phyloP scores from a whole-genome alignment of 2,888 invertebrate species.

The Epicampocera succincta region DNA sequence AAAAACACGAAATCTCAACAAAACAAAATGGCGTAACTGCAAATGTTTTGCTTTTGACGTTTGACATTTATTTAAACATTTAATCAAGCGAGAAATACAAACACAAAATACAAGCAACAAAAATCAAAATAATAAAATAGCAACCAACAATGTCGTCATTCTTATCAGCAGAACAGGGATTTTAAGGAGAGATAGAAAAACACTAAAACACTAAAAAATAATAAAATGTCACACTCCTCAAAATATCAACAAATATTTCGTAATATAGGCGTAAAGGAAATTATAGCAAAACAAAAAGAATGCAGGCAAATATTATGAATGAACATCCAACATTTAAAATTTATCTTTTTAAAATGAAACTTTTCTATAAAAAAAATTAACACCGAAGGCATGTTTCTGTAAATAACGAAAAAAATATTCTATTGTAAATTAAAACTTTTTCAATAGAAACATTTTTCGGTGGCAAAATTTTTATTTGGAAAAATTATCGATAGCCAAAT shows the following conservation, averaged over 20 bases:
- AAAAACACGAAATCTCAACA: slow-evolving; percentile 38
- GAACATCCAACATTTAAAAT: too few species aligned
- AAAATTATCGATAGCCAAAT: too few species aligned
- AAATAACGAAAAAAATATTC: too few species aligned
- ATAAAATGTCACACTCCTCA: slow-evolving; percentile 52
- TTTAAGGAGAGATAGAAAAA: slow-evolving; percentile 18
- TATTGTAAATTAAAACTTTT: too few species aligned
- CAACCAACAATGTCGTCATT: slow-evolving; percentile 36
- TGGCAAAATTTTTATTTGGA: too few species aligned
- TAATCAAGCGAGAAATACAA: slow-evolving; percentile 8
- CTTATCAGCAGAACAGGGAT: slow-evolving; percentile 34
- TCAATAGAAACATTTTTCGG: too few species aligned
- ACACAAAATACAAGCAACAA: neutral
- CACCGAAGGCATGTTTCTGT: too few species aligned
- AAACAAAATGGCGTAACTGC: slow-evolving; percentile 65
- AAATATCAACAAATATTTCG: slow-evolving; percentile 32
- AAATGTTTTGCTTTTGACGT: slow-evolving; percentile 52
- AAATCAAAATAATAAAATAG: slow-evolving; percentile 23
- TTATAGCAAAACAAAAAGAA: neutral
- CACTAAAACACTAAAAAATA: neutral
- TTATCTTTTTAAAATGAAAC: too few species aligned
- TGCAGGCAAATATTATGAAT: too few species aligned
- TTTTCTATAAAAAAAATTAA: too few species aligned
- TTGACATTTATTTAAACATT: slow-evolving; percentile 61
- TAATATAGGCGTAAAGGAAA: too few species aligned